Evolutionary conservation across 2,888 invertebrate species (phyloP), one percentile per base, ranked within the genome.

Genomic region (Thelaira solivaga): DNA sequence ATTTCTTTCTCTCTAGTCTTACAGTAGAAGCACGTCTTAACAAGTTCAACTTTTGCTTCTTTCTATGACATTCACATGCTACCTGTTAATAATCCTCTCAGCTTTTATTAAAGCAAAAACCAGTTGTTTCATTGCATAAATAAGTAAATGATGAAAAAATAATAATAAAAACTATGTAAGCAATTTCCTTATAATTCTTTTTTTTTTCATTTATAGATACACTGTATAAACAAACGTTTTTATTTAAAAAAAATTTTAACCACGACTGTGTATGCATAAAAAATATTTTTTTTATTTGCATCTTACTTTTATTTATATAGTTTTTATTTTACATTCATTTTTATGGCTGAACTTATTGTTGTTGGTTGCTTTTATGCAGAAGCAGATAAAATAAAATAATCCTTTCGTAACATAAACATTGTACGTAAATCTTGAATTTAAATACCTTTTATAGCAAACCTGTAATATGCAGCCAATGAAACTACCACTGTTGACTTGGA

Each of bases 321-420:
- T 5, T 34, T 34, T 10, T 10, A 4, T 10, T 55, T 31, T 16
- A 20, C 16, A 34, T 13, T 36, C 20, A 8, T n/a, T 47, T 16
- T 16, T 26, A 53, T 6, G n/a, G 13, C 39, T 39, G 10, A 8
- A 11, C 16, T 2, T 39, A 2, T 39, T 57, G 24, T 24, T 57
- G 22, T 59, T 62, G 34, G 22, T 29, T 61, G 31, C 20, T 29
- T 24, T 43, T 43, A 43, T 31, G 22, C 8, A 47, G n/a, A 62
- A 47, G 13, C 6, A 49, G 49, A 64, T 49, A 36, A 62, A 62
- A 49, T 39, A 64, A 49, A 49, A 64, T 39, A 64, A 64, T 64
- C 26, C 36, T 16, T 36, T 49, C 22, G 64, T 49, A 39, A 39
- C 24, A 49, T 49, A 31, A 49, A 49, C 18, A 49, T 51, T 64